A percentile compares a stretch with the other conserved stretches of the same genome.
Conservation (phyloP, 2,888 invertebrate genomes). For the Campoplex nolae region DNA sequence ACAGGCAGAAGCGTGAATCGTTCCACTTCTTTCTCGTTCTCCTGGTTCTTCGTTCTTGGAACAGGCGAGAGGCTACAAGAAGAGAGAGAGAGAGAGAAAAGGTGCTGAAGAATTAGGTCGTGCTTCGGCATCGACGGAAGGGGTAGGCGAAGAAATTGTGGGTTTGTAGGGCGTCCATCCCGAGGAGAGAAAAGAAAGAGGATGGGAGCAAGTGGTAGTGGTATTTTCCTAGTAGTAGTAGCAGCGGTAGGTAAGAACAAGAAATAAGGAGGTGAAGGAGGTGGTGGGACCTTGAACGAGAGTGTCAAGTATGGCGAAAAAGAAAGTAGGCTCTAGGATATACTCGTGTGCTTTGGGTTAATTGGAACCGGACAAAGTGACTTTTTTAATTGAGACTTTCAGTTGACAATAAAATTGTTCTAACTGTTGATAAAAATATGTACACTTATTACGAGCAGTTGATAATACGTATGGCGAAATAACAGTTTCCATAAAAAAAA, state of each 20-base stretch:
- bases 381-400: slow-evolving; percentile 17
- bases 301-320: slow-evolving; percentile 79
- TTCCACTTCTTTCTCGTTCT: slow-evolving; percentile 68
- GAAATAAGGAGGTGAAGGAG: slow-evolving; percentile 65
- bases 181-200: slow-evolving; percentile 71
- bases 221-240: slow-evolving; percentile 16
- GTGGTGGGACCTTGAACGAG: slow-evolving; percentile 80
- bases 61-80: slow-evolving; percentile 12
- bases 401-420: slow-evolving; percentile 24
- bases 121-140: slow-evolving; percentile 13
- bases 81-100: slow-evolving; percentile 13
- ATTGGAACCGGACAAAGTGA: slow-evolving; percentile 47
- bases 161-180: slow-evolving; percentile 80
- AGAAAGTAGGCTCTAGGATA: slow-evolving; percentile 83
- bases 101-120: slow-evolving; percentile 49
- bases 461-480: neutral
- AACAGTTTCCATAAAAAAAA: neutral
- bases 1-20: slow-evolving; percentile 46
- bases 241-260: slow-evolving; percentile 39
- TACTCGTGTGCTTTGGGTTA: slow-evolving; percentile 41
- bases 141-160: slow-evolving; percentile 73
- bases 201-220: slow-evolving; percentile 57
- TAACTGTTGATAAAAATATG: slow-evolving; percentile 11
- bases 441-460: neutral
- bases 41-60: slow-evolving; percentile 45